Evolutionary conservation across 2,888 invertebrate genomes (phyloP), one percentile per base, ranked within the genome.

Genomic region (Campopleginae sp.): DNA sequence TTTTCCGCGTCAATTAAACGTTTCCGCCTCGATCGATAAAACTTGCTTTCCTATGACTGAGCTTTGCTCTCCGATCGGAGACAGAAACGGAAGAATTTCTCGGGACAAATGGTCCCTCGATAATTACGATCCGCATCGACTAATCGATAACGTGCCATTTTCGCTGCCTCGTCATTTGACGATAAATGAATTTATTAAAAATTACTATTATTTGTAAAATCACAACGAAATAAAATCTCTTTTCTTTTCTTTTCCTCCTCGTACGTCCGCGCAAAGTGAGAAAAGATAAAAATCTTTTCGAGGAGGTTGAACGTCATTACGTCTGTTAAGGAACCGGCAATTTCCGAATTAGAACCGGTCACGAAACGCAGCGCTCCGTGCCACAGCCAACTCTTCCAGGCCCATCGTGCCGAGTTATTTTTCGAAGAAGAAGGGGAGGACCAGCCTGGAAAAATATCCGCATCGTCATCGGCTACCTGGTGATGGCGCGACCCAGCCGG

Each of bases 401-500:
- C 54, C 54, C 58, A 42, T 27, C 81, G 70, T 54, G n/a, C n/a
- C 66, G 83, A 76, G 80, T 78, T 72, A 46, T 75, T 63, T 61
- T 72, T 54, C 14, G 31, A 70, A 12, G 66, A 42, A 0, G 27
- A n/a, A n/a, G 42, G 31, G 48, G 48, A 46, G 58, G 72, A 5
- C 27, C 38, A 58, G 17, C 58, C 79, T 63, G 54, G 46, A 66
- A 78, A 79, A 76, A 84, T 85, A 87, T 87, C 84, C 88, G 88
- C 88, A 84, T 81, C 90, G 91, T 92, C 92, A 92, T 91, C 87
- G 90, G 88, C 91, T 92, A 92, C 92, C 92, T 92, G 92, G 82
- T 78, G 82, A 76, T 86, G n/a, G n/a, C n/a, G n/a, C 82, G 86
- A 86, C 86, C 83, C 80, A 84, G 81, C 4, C 3, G 86, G 88